Conservation (phyloP, 1,140 invertebrate genomes). For the Marisa cornuarietis region DNA sequence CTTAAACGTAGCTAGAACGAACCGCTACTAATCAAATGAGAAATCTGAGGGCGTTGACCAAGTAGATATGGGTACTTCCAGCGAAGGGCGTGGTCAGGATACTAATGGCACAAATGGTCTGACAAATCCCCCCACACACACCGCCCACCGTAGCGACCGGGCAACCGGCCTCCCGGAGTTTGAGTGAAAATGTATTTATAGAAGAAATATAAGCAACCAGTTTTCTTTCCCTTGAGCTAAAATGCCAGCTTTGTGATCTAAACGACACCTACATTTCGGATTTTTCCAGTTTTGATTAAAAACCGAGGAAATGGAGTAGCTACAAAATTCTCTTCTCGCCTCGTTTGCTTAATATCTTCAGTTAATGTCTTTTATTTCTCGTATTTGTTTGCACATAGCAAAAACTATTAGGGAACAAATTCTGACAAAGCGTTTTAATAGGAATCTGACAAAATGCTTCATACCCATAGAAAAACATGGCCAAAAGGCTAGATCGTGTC, state of each 20-base stretch:
- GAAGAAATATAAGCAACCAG: neutral
- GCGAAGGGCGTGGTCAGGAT: slow-evolving; percentile 45
- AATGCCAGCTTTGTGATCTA: no score
- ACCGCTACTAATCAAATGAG: slow-evolving; percentile 48
- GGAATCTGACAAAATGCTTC: neutral
- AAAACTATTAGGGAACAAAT: neutral
- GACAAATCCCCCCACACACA: slow-evolving; percentile 43
- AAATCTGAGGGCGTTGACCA: slow-evolving; percentile 39
- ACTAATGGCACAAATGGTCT: slow-evolving; percentile 36
- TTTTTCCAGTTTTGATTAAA: no score
- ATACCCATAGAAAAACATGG: slow-evolving; percentile 18
- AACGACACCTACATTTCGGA: neutral
- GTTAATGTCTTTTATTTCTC: neutral
- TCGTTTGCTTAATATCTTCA: no score
- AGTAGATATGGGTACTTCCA: slow-evolving; percentile 36
- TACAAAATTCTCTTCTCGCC: no score
- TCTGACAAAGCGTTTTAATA: neutral
- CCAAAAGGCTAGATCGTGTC: slow-evolving; percentile 2
- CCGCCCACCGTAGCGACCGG: slow-evolving; percentile 59
- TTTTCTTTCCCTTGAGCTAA: no score
- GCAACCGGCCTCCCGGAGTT: slow-evolving; percentile 70
- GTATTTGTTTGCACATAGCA: neutral
- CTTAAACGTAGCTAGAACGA: no score
- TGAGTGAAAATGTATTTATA: slow-evolving; percentile 29
- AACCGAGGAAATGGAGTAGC: neutral